phyloP scores from a whole-genome alignment of 2,888 invertebrate genomes.

The Masnerella sp. region DNA sequence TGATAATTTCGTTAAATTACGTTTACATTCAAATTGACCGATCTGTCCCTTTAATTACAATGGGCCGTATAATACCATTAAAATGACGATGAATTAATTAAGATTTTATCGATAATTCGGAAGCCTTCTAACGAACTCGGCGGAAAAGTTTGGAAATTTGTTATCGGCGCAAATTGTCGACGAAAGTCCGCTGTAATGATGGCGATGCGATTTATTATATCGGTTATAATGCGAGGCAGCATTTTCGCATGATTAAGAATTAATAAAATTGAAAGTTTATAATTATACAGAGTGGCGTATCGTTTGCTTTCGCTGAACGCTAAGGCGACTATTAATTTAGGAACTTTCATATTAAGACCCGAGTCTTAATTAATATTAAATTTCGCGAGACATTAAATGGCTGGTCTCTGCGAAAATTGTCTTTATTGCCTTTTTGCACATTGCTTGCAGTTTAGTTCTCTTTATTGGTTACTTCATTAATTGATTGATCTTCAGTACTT shows the following conservation, averaged over 20 bases:
- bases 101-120: constrained; percentile 7
- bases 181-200: constrained; percentile 19
- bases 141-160: constrained; percentile 31
- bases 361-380: constrained; percentile 8
- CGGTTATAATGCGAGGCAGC: neutral
- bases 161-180: constrained; percentile 14
- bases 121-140: neutral
- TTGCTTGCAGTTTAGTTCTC: too few relatives aligned
- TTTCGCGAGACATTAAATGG: too few relatives aligned
- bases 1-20: too few relatives aligned
- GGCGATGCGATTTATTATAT: neutral
- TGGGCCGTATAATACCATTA: constrained; percentile 1
- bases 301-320: too few relatives aligned
- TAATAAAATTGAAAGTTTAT: constrained; percentile 9
- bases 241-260: constrained; percentile 6
- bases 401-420: too few relatives aligned
- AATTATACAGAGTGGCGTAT: constrained; percentile 1
- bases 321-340: neutral
- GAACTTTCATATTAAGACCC: constrained; percentile 1
- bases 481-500: too few relatives aligned
- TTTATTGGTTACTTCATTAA: too few relatives aligned
- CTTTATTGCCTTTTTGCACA: too few relatives aligned
- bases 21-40: too few relatives aligned
- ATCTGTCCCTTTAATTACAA: neutral
- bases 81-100: constrained; percentile 13